Percentiles rank a stretch among this genome's conserved stretches.
Conservation (phyloP, 2,113 vertebrate genomes). For the Sceloporus undulatus region DNA sequence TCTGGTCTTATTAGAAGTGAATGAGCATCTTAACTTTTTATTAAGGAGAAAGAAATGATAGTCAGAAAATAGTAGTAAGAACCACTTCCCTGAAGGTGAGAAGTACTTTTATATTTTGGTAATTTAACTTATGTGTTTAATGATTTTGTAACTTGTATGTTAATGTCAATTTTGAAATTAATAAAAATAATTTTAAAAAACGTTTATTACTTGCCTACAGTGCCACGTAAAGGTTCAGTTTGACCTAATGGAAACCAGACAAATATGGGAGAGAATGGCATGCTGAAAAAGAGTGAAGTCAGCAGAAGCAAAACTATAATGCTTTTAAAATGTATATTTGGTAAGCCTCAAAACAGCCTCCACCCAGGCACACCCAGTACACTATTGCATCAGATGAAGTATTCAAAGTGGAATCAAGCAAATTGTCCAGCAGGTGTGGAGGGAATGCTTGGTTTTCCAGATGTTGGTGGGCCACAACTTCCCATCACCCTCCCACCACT, state of each 20-base stretch:
- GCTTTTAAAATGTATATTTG: background rate
- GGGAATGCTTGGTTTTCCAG: background rate
- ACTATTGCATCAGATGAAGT: constrained; percentile 54
- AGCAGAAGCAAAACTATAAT: background rate
- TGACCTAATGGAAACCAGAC: fast-evolving
- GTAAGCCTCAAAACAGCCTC: constrained; percentile 16
- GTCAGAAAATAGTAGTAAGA: too few species aligned
- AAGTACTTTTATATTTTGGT: too few species aligned
- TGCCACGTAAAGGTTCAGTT: background rate
- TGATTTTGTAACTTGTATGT: too few species aligned
- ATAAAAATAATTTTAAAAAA: too few species aligned
- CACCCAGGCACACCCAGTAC: constrained; percentile 32
- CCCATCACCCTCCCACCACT: background rate
- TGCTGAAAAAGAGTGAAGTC: background rate
- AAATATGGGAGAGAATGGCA: constrained; percentile 5
- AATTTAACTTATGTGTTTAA: too few species aligned
- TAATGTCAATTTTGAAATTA: too few species aligned
- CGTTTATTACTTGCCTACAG: too few species aligned
- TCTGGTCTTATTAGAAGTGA: too few species aligned
- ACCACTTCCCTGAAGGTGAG: too few species aligned
- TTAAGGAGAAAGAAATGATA: too few species aligned
- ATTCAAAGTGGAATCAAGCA: constrained; percentile 32
- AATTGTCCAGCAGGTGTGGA: constrained; percentile 11
- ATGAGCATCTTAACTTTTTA: too few species aligned
- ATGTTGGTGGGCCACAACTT: background rate